Percentiles rank a stretch among this genome's conserved stretches.
phyloP scores from a whole-genome alignment of 2,797 vertebrate species.

The Eupleurogrammus muticus region DNA sequence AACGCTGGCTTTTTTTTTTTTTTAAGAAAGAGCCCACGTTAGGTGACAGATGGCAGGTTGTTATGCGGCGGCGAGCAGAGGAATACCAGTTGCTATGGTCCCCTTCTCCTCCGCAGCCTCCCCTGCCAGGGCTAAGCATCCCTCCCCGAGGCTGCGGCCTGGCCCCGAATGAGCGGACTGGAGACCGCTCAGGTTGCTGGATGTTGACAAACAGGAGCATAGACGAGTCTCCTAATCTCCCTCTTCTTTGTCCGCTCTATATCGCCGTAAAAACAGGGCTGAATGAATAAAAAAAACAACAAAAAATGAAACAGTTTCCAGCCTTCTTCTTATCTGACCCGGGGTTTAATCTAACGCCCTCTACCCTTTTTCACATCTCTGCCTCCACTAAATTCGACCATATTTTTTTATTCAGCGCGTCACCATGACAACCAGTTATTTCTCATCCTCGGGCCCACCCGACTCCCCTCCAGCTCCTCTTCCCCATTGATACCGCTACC shows the following conservation, averaged over 20 bases:
- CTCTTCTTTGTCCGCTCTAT: slow-evolving; percentile 63
- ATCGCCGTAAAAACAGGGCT: slow-evolving; percentile 72
- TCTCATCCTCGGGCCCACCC: slow-evolving; percentile 74
- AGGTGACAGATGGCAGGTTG: slow-evolving; percentile 80
- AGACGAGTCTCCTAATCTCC: slow-evolving; percentile 78
- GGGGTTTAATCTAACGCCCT: slow-evolving; percentile 81
- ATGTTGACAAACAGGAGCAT: slow-evolving; percentile 76
- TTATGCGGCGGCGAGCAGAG: slow-evolving; percentile 47
- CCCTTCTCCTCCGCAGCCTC: slow-evolving; percentile 58
- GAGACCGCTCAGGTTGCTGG: slow-evolving; percentile 76
- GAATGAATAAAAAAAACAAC: slow-evolving; percentile 72
- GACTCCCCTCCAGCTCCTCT: slow-evolving; percentile 53
- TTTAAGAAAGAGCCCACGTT: slow-evolving; percentile 64
- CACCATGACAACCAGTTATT: slow-evolving; percentile 86
- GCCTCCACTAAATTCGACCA: slow-evolving; percentile 77
- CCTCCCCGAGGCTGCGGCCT: slow-evolving; percentile 51
- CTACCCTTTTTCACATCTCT: slow-evolving; percentile 78
- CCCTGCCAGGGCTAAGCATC: slow-evolving; percentile 59
- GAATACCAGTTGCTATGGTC: slow-evolving; percentile 75
- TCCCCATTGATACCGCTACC: slow-evolving; percentile 74
- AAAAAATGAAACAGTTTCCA: slow-evolving; percentile 78
- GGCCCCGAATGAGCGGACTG: slow-evolving; percentile 76
- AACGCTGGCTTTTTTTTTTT: slow-evolving; percentile 54
- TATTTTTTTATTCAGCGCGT: slow-evolving; percentile 81
- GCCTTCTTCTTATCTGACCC: slow-evolving; percentile 73